Conservation (phyloP, 2,113 vertebrate genomes). For the Vulpes ferrilata region DNA sequence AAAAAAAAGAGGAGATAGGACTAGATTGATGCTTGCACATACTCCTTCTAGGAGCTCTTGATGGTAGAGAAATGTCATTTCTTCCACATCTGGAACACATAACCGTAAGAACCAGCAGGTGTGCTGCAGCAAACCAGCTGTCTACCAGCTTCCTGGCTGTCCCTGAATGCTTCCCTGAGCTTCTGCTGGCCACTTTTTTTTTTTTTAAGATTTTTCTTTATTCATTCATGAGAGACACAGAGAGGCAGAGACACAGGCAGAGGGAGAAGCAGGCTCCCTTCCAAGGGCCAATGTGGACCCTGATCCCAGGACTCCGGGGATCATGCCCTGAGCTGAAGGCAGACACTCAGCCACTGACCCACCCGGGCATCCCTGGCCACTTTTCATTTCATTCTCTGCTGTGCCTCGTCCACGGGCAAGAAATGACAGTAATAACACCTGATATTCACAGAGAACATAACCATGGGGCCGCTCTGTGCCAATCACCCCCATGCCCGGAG, state of each 20-base stretch:
- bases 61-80: not conserved
- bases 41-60: not conserved
- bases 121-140: not conserved
- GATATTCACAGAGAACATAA: accelerated
- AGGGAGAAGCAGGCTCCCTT: no score
- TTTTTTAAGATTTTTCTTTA: no score
- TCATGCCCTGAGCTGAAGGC: no score
- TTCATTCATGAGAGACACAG: no score
- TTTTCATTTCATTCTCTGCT: not conserved
- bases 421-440: not conserved
- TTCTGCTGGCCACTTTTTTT: accelerated
- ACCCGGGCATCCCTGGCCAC: no score
- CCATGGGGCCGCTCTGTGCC: not conserved
- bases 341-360: no score
- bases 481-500: accelerated
- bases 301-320: no score
- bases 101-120: accelerated
- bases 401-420: not conserved
- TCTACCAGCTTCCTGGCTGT: accelerated
- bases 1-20: not conserved
- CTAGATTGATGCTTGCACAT: not conserved
- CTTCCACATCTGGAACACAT: accelerated
- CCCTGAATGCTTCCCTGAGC: accelerated
- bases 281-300: no score
- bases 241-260: no score